Conservation (phyloP, 2,113 vertebrate genomes). For the Platichthys stellatus region DNA sequence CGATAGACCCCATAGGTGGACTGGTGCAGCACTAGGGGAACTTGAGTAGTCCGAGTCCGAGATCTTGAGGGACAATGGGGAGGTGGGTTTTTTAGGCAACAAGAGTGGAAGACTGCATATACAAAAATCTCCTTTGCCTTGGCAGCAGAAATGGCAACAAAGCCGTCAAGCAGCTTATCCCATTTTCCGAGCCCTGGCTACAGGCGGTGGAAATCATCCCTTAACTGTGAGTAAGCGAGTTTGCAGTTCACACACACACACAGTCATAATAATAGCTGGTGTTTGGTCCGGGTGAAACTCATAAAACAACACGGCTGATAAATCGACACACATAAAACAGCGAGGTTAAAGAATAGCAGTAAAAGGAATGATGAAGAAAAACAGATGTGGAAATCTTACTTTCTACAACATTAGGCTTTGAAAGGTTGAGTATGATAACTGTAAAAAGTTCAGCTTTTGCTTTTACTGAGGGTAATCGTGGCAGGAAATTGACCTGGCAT, state of each 20-base stretch:
- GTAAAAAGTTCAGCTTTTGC: background rate
- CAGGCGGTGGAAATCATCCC: background rate
- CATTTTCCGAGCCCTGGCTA: background rate
- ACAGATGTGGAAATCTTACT: background rate
- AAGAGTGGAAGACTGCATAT: background rate
- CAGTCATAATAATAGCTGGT: background rate
- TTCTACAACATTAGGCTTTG: background rate
- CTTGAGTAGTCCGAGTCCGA: background rate
- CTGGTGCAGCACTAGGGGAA: background rate
- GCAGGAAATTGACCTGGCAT: no score
- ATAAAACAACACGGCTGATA: slow-evolving; percentile 1
- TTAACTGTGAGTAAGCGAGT: background rate
- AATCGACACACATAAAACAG: background rate
- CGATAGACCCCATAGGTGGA: background rate
- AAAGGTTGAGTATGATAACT: background rate
- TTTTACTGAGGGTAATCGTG: no score
- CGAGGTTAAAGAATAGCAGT: background rate
- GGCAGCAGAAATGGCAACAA: background rate
- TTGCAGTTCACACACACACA: background rate
- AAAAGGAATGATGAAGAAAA: background rate
- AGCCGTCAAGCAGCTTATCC: background rate
- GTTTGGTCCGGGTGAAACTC: background rate
- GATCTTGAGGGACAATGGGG: background rate
- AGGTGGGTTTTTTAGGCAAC: background rate
- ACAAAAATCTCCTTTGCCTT: background rate